phyloP scores from a whole-genome alignment of 2,888 invertebrate genomes.

The Vanessa cardui region DNA sequence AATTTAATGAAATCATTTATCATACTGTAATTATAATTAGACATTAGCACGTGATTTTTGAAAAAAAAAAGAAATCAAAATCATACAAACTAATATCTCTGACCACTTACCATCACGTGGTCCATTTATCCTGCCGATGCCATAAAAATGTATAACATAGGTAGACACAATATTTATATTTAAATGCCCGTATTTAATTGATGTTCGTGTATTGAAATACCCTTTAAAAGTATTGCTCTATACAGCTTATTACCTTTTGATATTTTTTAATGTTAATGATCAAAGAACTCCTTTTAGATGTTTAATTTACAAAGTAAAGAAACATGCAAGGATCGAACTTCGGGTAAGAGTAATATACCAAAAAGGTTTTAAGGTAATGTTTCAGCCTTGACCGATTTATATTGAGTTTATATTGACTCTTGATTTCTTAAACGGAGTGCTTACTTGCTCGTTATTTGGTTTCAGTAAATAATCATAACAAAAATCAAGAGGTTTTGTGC shows the following conservation, averaged over 20 bases:
- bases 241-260: background rate
- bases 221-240: too few species aligned
- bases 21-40: too few species aligned
- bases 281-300: background rate
- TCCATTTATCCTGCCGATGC: too few species aligned
- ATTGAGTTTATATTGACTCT: conserved; percentile 16
- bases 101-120: too few species aligned
- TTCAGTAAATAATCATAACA: conserved; percentile 13
- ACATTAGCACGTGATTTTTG: too few species aligned
- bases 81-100: too few species aligned
- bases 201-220: too few species aligned
- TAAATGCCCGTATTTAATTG: too few species aligned
- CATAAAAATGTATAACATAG: too few species aligned
- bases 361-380: conserved; percentile 9
- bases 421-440: conserved; percentile 6
- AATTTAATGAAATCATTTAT: too few species aligned
- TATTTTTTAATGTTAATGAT: background rate
- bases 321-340: background rate
- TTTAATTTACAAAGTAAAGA: background rate
- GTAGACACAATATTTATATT: too few species aligned
- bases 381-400: conserved; percentile 27
- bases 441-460: conserved; percentile 16
- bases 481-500: background rate
- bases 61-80: too few species aligned
- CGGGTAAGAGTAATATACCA: background rate